Evolutionary conservation across 2,888 invertebrate species (phyloP).

Genomic region (Rutpela maculata): DNA sequence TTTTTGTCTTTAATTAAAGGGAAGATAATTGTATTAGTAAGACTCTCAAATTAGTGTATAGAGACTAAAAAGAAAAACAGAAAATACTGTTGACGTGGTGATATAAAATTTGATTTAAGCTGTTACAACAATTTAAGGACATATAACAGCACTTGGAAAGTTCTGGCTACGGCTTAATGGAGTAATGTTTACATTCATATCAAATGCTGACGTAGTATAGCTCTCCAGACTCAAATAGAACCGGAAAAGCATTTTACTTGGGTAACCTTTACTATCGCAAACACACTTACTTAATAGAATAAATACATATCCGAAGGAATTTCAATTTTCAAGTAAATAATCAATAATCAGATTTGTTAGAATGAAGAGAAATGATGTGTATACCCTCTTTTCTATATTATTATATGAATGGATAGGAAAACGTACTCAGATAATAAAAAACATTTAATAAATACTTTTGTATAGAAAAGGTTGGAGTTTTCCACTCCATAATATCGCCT

Average conservation of each 20-base stretch:
- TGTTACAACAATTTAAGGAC: constrained; percentile 51
- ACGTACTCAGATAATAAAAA: no score
- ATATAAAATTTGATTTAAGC: constrained; percentile 50
- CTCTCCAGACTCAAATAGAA: constrained; percentile 55
- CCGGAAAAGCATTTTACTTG: constrained; percentile 58
- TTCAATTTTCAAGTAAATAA: constrained; percentile 51
- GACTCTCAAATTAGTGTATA: neutral
- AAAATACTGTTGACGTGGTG: constrained; percentile 17
- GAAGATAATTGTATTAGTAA: neutral
- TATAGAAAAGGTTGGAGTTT: no score
- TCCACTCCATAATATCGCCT: no score
- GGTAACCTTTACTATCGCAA: constrained; percentile 58
- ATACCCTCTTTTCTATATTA: no score
- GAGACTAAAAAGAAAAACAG: constrained; percentile 14
- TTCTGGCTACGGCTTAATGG: constrained; percentile 64
- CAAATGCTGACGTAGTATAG: constrained; percentile 63
- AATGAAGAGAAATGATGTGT: constrained; percentile 9
- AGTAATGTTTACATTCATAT: constrained; percentile 69
- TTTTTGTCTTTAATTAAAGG: neutral
- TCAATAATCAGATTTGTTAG: constrained; percentile 50
- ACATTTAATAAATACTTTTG: no score
- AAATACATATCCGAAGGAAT: constrained; percentile 54
- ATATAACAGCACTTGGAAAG: constrained; percentile 51
- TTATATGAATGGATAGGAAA: no score
- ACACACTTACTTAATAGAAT: constrained; percentile 61